Base-by-base conservation (phyloP, 2,888 invertebrate genomes). In the Arctia plantaginis region DNA sequence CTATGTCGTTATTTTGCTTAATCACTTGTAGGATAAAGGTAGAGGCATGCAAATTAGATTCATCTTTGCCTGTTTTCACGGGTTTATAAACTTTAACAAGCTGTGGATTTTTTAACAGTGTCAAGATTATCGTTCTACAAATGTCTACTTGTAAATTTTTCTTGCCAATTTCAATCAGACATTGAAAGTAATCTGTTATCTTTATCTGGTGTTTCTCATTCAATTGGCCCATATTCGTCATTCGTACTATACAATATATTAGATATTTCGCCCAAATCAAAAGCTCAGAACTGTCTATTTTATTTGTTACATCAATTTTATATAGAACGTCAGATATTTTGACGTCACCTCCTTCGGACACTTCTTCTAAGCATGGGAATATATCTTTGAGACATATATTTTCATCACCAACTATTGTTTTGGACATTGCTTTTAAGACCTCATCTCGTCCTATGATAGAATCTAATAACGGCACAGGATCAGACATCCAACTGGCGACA, bases 401-500 rank as follows among this genome's bases (percentile, higher is more conserved):
- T 76, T 91, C 91, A 69, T 90, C 88, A 41, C 87, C 87, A 66
- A 96, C 88, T 69, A 96, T 88, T 66, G 91, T 90, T 84, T 91
- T 92, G 13, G 96, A 96, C 74, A 96, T 85, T 76, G 89, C 92
- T 72, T 87, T 88, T 7, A 96, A 81, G 15, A 92, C 82, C 73
- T 80, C 85, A 77, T 93, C 92, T 74, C 90, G 87, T 3, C 88
- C 88, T 51, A 89, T 79, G 66, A 93, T 86, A 30, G 89, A 85
- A 70, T 95, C 93, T 23, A 94, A 86, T 27, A 93, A 76, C 10
- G 86, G 68, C 23, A 91, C 88, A 3, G 93, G 90, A 62, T 91
- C 84, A 1, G 90, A 86, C 35, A 89, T 88, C 97, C 97, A 97
- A 81, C 92, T 93, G 0, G 90, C 90, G 2, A 97, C 89, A 84